Base-by-base conservation (phyloP, 1,140 invertebrate species). In the Microvelia longipes region DNA sequence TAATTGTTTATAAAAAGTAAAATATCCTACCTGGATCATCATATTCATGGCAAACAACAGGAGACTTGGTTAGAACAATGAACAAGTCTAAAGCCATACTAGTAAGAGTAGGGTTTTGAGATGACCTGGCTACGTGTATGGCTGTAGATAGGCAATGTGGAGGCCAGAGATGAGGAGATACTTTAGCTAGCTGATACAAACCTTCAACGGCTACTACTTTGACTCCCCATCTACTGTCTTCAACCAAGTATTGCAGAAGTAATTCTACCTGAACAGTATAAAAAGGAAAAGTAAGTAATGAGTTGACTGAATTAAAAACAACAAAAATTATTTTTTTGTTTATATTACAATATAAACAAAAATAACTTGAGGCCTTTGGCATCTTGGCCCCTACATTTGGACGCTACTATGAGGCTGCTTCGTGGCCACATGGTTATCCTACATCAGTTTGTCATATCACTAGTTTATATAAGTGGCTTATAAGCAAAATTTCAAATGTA, bases 81-180 rank as follows among this genome's bases (percentile, higher is more conserved):
- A 84, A 76, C n/a, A 85, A 81, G 77, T 80, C 75, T 66, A 83
- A 73, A 28, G 79, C 74, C 75, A 78, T 76, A 68, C 74, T 79
- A 69, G 81, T 73, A 50, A 72, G 72, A 69, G 73, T 77, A 71
- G 35, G 79, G 77, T 75, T 77, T 71, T 13, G 67, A 60, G 83
- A 82, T 71, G 80, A 80, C 62, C 80, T 69, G 1, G 81, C 77
- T 73, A 83, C 82, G 24, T 79, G 73, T 63, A 89, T 84, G 15
- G 92, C 77, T 67, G 83, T 82, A 27, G 85, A 82, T 28, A 92
- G 82, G 69, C 90, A 85, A 19, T 83, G 80, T 68, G 84, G 82
- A 1, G 87, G 89, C 93, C 93, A 95, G 1, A 93, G 81, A 81
- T 93, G 90, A 2, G 92, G 87, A 19, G 88, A 88, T 71, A 82